These are phyloP conservation scores for Biston stratarius DNA, from an alignment of 2,888 invertebrate genomes.

Conservation along the genomic window DNA sequence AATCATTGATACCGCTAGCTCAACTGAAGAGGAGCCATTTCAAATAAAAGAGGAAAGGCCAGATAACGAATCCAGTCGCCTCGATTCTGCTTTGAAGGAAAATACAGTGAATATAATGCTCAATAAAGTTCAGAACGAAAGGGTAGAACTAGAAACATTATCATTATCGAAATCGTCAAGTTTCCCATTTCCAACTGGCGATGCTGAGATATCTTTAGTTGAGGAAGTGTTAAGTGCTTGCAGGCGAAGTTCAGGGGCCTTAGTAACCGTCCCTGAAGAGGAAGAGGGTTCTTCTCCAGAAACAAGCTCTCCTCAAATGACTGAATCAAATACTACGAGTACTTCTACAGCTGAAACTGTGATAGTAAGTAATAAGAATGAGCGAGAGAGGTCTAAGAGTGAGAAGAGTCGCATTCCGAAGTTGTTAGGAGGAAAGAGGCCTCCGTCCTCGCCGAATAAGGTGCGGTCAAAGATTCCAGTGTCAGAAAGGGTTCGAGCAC, in stretches of 20 bases:
- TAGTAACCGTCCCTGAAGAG: slow-evolving; percentile 88
- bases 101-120: slow-evolving; percentile 77
- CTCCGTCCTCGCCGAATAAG: slow-evolving; percentile 77
- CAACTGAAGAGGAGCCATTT: slow-evolving; percentile 59
- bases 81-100: slow-evolving; percentile 76
- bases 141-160: slow-evolving; percentile 58
- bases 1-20: slow-evolving; percentile 67
- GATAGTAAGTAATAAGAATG: slow-evolving; percentile 88
- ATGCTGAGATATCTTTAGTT: slow-evolving; percentile 75
- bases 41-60: slow-evolving; percentile 65
- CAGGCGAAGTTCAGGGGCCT: slow-evolving; percentile 74
- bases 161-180: slow-evolving; percentile 73
- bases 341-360: slow-evolving; percentile 91
- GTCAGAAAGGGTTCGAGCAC: slow-evolving; percentile 61
- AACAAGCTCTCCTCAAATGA: slow-evolving; percentile 86
- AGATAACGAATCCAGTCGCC: slow-evolving; percentile 73
- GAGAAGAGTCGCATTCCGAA: slow-evolving; percentile 87
- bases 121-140: slow-evolving; percentile 65
- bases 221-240: slow-evolving; percentile 81
- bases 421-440: slow-evolving; percentile 79
- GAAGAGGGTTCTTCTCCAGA: slow-evolving; percentile 86
- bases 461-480: slow-evolving; percentile 78
- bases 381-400: slow-evolving; percentile 53
- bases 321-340: slow-evolving; percentile 89
- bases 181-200: slow-evolving; percentile 67